Evolutionary conservation across 2,113 vertebrate genomes (phyloP), one percentile per base, ranked within the genome.

Genomic region (Charadrius vociferus): DNA sequence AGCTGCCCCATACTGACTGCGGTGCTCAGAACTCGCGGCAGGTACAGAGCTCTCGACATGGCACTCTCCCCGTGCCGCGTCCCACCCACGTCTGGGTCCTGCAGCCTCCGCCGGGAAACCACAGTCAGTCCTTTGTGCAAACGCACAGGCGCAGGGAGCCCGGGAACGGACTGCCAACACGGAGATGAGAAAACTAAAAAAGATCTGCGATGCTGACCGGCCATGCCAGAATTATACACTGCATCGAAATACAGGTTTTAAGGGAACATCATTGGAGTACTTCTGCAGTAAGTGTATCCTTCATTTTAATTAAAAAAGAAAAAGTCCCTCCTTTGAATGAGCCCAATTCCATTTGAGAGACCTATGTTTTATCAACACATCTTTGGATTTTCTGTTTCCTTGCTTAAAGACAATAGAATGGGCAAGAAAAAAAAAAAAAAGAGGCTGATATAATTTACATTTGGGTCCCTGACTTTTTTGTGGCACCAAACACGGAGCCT

Each of bases 121-220:
- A 24, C 49, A 13, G 22, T 13, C 11, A 50, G 22, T 23, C 49
- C 49, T 50, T 13, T 12, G 49, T 23, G 23, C 49, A 50, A 24
- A 50, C 11, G 22, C 91, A 94, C 74, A 90, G 8, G 53, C 86
- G 89, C 83, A 89, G 88, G 65, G 94, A 95, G 83, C 20, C 70
- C 89, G n/a, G 10, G 93, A 96, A 67, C 74, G 82, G 68, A 23
- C 71, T 89, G 88, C 86, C 91, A 92, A 86, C 68, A 36, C 78
- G 56, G 65, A 65, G 77, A 86, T 14, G 61, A 86, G 72, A 93
- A 84, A 74, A 86, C 52, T 63, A 39, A 91, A 81, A 86, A 68
- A 71, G 37, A 70, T 79, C 67, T 7, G 47, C 92, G 63, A 74
- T 2, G n/a, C 68, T 81, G 66, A 81, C 43, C 75, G 79, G 21